A percentile compares a stretch with the other conserved stretches of the same genome.
phyloP scores from a whole-genome alignment of 1,140 invertebrate species.

The Drosophila eugracilis region DNA sequence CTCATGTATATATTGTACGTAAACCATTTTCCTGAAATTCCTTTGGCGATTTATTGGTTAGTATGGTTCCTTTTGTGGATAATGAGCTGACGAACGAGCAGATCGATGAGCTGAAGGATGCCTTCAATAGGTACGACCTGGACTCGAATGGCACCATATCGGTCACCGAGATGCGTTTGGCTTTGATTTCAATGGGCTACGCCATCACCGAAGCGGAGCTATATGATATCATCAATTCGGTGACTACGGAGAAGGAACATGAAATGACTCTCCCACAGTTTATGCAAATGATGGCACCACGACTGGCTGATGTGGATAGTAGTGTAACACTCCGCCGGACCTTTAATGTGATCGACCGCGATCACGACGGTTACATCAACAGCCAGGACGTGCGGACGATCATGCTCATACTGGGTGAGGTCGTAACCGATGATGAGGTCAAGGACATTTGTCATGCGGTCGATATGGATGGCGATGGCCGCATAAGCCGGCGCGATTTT shows the following conservation, averaged over 20 bases:
- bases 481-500: slow-evolving; percentile 38
- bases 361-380: slow-evolving; percentile 20
- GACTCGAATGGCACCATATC: slow-evolving; percentile 22
- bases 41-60: slow-evolving; percentile 14
- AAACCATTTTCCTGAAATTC: slow-evolving; percentile 29
- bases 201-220: slow-evolving; percentile 56
- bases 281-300: slow-evolving; percentile 17
- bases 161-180: slow-evolving; percentile 16
- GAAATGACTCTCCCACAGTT: slow-evolving; percentile 10
- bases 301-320: slow-evolving; percentile 19
- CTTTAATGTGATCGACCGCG: slow-evolving; percentile 41
- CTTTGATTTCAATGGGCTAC: slow-evolving; percentile 24
- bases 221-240: slow-evolving; percentile 35
- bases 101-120: slow-evolving; percentile 25
- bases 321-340: slow-evolving; percentile 19
- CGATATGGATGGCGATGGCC: slow-evolving; percentile 7
- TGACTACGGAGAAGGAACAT: not conserved
- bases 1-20: slow-evolving; percentile 5
- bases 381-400: slow-evolving; percentile 33
- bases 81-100: slow-evolving; percentile 6
- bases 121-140: slow-evolving; percentile 32
- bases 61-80: not conserved
- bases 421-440: slow-evolving; percentile 29
- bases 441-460: slow-evolving; percentile 22
- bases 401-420: slow-evolving; percentile 30